Evolutionary conservation across 1,140 invertebrate genomes (phyloP), one percentile per base, ranked within the genome.

Genomic region (Drosophila nigromelanica): DNA sequence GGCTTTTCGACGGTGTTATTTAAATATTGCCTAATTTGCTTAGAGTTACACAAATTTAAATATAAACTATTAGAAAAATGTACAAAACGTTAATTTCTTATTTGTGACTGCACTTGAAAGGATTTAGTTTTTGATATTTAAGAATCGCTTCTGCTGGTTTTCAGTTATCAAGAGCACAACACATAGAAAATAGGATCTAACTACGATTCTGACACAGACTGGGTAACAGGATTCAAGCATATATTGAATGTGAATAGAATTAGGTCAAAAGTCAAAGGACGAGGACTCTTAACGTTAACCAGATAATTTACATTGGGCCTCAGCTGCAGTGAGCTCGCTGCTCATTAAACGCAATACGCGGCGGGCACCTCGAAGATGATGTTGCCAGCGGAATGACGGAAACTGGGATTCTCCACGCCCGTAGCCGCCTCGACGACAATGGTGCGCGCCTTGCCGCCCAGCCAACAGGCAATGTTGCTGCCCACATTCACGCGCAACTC

Each of bases 341-440:
- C 14, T 8, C 5, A 30, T 62, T 83, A 91, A 54, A 81, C 78
- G 60, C 91, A 92, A 56, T 91, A 92, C 3, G 78, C 47, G 24
- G 91, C 69, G 15, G 91, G 91, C 54, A 92, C 91, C 68, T 92
- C 91, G 51, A 91, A 91, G 40, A 92, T 90, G 30, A 92, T 92
- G 42, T 76, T 89, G 48, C 73, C 78, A 7, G 71, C 71, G 42
- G 80, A 70, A 71, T 87, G 73, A 59, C 83, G 74, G 70, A 92
- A 92, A 42, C 68, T 89, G 4, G 91, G 90, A 24, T 48, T 73
- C 51, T 92, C 91, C 55, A 92, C 83, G 60, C 87, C 89, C 30
- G 87, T 51, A 6, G 75, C 85, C 33, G 78, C 89, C 68, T 92
- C 83, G 30, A 92, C 77, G 5, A 78, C 55, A 73, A 92, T 91